phyloP scores from a whole-genome alignment of 2,888 invertebrate species.

The Leptinotarsa peninsularis region DNA sequence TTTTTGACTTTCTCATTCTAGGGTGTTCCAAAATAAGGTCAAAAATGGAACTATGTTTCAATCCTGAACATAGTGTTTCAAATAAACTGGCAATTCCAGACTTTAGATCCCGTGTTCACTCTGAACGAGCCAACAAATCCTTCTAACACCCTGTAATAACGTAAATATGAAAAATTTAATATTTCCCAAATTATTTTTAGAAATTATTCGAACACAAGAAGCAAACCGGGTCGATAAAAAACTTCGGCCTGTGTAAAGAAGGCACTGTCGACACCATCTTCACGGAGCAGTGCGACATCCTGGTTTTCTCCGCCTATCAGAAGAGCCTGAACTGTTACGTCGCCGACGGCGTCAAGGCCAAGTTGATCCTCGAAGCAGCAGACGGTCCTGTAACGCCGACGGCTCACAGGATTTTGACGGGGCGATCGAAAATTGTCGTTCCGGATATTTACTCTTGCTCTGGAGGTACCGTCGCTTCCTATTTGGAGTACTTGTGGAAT shows the following conservation, averaged over 20 bases:
- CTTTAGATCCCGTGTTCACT: too few species aligned
- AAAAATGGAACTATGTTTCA: too few species aligned
- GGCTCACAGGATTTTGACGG: constrained; percentile 59
- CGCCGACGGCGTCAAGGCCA: constrained; percentile 60
- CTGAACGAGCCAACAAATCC: too few species aligned
- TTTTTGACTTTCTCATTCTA: too few species aligned
- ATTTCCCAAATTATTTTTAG: constrained; percentile 43
- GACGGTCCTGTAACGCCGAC: constrained; percentile 60
- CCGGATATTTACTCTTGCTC: constrained; percentile 62
- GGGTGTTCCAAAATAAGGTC: too few species aligned
- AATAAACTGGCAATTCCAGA: too few species aligned
- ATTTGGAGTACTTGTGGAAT: constrained; percentile 59
- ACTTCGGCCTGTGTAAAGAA: constrained; percentile 53
- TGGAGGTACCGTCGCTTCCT: constrained; percentile 58
- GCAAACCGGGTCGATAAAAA: constrained; percentile 52
- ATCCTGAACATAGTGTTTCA: too few species aligned
- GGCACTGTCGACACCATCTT: constrained; percentile 52
- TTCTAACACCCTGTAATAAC: too few species aligned
- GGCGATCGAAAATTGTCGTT: constrained; percentile 57
- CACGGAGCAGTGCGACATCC: constrained; percentile 59
- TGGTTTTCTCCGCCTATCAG: constrained; percentile 60
- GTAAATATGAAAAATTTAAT: neutral
- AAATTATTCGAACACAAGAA: constrained; percentile 53
- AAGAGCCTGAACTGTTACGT: constrained; percentile 58
- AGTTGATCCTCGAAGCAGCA: constrained; percentile 61